A percentile compares a stretch with the other conserved stretches of the same genome.
Evolutionary conservation across 1,140 invertebrate genomes (phyloP).

Genomic region (Anastrepha ludens): DNA sequence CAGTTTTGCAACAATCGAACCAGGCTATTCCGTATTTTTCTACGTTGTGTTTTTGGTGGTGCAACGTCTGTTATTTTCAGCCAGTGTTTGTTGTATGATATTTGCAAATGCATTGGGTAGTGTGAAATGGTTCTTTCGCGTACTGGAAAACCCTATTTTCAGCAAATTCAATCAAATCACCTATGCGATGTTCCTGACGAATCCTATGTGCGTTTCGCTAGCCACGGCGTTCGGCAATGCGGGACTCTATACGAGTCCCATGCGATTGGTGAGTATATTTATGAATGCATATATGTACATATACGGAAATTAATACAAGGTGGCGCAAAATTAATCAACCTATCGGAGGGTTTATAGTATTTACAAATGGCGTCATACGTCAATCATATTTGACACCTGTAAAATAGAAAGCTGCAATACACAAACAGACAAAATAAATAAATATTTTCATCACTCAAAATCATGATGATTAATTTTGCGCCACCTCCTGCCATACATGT

Average conservation of each 20-base stretch:
- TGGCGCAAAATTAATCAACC: no score
- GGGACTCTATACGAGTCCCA: background rate
- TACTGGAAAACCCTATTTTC: slow-evolving; percentile 54
- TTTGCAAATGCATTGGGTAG: slow-evolving; percentile 54
- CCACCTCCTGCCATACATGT: no score
- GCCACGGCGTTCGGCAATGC: background rate
- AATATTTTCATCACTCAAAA: background rate
- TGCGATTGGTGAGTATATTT: background rate
- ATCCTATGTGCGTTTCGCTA: slow-evolving; percentile 48
- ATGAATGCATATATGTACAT: background rate
- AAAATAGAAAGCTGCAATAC: no score
- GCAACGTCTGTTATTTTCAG: slow-evolving; percentile 51
- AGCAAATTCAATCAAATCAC: slow-evolving; percentile 58
- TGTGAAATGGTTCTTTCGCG: slow-evolving; percentile 52
- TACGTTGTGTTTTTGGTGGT: slow-evolving; percentile 15
- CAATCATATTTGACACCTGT: no score
- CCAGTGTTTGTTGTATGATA: slow-evolving; percentile 54
- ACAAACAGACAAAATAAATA: no score
- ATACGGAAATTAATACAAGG: background rate
- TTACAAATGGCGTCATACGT: no score
- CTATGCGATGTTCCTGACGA: slow-evolving; percentile 57
- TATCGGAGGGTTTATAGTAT: no score
- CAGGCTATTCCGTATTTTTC: background rate
- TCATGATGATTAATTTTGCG: no score
- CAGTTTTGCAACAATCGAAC: background rate